Conservation (phyloP, 2,888 invertebrate species). For the Orthosia gracilis region DNA sequence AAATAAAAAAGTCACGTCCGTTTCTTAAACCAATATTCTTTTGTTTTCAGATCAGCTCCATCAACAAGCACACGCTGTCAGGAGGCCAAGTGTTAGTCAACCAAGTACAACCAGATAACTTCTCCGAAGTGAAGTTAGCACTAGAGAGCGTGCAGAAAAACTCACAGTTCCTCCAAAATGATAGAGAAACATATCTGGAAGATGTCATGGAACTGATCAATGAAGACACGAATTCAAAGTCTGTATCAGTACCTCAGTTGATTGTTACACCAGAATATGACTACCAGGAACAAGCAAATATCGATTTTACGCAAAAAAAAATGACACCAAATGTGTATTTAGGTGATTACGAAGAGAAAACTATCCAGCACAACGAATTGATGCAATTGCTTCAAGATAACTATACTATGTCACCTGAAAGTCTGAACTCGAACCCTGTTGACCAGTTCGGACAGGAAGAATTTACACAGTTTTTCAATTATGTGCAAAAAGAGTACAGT, state of each 20-base stretch:
- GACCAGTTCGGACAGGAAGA: conserved; percentile 53
- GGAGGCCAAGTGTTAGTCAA: conserved; percentile 84
- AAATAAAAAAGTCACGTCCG: background rate
- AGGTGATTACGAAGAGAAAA: conserved; percentile 32
- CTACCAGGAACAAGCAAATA: background rate
- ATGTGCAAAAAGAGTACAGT: conserved; percentile 44
- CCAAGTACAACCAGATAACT: conserved; percentile 67
- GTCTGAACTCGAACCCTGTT: conserved; percentile 19
- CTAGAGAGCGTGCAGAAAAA: conserved; percentile 75
- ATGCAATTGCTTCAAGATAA: conserved; percentile 54
- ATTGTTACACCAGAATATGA: conserved; percentile 4
- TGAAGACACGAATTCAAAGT: conserved; percentile 63
- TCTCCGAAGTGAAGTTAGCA: conserved; percentile 74
- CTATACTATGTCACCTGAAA: conserved; percentile 40
- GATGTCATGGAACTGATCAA: conserved; percentile 76
- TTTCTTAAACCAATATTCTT: background rate
- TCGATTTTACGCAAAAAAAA: conserved; percentile 25
- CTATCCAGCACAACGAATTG: conserved; percentile 44
- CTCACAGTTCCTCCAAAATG: conserved; percentile 72
- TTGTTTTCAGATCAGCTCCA: conserved; percentile 77
- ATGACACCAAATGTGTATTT: background rate
- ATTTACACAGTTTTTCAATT: conserved; percentile 59
- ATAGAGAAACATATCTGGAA: conserved; percentile 70
- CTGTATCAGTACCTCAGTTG: background rate
- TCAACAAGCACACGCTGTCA: conserved; percentile 80